phyloP scores from a whole-genome alignment of 2,797 vertebrate genomes.

The Nannoperca obscura region DNA sequence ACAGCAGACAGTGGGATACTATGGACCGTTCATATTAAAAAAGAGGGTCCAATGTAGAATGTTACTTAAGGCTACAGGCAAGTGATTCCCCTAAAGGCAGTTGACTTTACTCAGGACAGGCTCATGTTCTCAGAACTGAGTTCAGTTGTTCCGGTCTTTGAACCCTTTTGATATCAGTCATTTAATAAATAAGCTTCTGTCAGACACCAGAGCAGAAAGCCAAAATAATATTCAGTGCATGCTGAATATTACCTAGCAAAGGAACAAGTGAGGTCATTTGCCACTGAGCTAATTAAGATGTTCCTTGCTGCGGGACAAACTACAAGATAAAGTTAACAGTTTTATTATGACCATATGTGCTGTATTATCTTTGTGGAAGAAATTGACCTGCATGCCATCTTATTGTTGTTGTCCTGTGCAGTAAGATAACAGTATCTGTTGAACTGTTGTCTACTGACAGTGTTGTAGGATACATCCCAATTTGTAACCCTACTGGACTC shows the following conservation, averaged over 20 bases:
- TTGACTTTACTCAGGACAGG: conserved; percentile 35
- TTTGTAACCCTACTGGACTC: conserved; percentile 5
- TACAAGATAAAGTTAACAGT: conserved; percentile 3
- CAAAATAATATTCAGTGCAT: conserved; percentile 30
- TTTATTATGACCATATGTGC: conserved; percentile 22
- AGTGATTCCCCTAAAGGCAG: conserved; percentile 11
- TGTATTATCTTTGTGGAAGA: conserved; percentile 21
- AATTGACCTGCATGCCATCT: conserved; percentile 10
- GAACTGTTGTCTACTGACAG: conserved; percentile 6
- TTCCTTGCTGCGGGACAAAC: conserved; percentile 1
- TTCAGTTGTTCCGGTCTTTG: conserved; percentile 19
- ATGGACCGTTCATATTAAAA: conserved; percentile 42
- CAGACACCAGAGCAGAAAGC: conserved; percentile 19
- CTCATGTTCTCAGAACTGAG: conserved; percentile 10
- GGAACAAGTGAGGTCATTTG: conserved; percentile 13
- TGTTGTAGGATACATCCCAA: conserved; percentile 1
- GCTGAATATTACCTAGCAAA: conserved; percentile 13
- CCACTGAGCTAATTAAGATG: conserved; percentile 9
- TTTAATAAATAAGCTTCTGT: conserved; percentile 3
- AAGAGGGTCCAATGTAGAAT: conserved; percentile 43
- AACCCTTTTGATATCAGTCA: conserved; percentile 10
- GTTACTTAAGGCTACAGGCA: conserved; percentile 38
- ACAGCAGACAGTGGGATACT: conserved; percentile 1
- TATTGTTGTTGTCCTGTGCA: conserved; percentile 19
- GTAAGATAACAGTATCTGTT: background rate